These are phyloP conservation scores for Papio anubis DNA, from an alignment of 2,113 vertebrate genomes.

Conservation along the genomic window DNA sequence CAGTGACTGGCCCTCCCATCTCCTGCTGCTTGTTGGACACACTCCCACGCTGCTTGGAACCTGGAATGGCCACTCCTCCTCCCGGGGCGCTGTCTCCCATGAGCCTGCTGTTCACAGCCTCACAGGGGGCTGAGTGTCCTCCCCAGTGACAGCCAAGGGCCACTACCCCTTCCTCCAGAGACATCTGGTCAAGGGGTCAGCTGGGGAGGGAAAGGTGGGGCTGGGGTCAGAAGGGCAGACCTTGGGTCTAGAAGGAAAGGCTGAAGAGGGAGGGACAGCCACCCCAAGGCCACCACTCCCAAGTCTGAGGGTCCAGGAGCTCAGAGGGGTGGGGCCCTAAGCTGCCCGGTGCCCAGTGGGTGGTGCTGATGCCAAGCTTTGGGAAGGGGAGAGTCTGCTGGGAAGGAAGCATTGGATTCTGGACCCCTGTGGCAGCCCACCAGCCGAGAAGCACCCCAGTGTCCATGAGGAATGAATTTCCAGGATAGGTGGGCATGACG, in stretches of 20 bases:
- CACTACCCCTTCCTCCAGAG: not conserved
- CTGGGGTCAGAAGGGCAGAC: too few relatives aligned
- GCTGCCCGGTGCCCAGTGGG: rapidly evolving
- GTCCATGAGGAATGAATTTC: not conserved
- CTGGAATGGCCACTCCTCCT: not conserved
- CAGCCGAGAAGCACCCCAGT: not conserved
- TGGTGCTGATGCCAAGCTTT: not conserved
- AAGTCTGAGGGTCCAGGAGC: not conserved
- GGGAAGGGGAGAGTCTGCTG: not conserved
- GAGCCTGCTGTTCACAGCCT: not conserved
- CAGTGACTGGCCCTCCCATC: not conserved
- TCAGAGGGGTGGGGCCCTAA: not conserved
- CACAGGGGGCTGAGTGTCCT: not conserved
- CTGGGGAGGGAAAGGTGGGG: not conserved
- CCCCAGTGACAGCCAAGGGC: not conserved
- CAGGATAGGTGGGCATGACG: not conserved
- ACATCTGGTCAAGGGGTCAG: not conserved
- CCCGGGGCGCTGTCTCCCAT: not conserved
- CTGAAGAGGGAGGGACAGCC: not conserved
- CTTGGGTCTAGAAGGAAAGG: not conserved
- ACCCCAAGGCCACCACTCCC: not conserved
- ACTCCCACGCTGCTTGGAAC: not conserved
- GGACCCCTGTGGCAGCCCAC: too few relatives aligned
- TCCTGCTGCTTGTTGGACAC: not conserved
- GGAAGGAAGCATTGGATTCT: not conserved